phyloP scores from a whole-genome alignment of 2,797 vertebrate genomes.

The Geotria australis region DNA sequence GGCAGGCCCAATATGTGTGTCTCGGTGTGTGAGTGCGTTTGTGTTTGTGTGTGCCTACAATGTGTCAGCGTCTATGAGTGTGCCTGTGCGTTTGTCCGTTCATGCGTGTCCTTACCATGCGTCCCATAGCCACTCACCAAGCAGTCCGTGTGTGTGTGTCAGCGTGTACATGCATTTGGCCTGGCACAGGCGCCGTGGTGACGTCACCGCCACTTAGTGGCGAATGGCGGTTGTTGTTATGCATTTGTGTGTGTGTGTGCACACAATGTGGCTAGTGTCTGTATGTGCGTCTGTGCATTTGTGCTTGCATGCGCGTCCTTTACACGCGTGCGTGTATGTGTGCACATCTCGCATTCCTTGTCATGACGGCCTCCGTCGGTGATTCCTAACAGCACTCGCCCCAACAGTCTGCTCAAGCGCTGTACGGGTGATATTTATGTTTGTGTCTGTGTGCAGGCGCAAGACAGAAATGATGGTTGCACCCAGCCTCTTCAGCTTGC shows the following conservation, averaged over 20 bases:
- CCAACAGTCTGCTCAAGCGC: neutral
- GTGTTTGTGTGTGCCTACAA: neutral
- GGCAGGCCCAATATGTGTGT: too few relatives aligned
- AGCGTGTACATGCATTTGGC: too few relatives aligned
- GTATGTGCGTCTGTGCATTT: neutral
- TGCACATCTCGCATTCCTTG: neutral
- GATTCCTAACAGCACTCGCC: neutral
- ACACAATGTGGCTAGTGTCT: neutral
- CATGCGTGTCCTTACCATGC: neutral
- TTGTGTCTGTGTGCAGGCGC: slow-evolving; percentile 22
- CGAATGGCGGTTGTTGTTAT: too few relatives aligned
- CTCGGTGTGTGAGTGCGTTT: neutral
- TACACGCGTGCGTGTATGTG: neutral
- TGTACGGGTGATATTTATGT: neutral
- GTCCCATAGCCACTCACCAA: too few relatives aligned
- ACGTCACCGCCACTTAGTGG: too few relatives aligned
- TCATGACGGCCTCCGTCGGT: neutral
- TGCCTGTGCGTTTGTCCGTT: too few relatives aligned
- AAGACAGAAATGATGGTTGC: slow-evolving; percentile 87
- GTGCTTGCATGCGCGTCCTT: neutral
- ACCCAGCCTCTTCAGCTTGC: slow-evolving; percentile 65
- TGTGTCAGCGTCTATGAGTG: neutral
- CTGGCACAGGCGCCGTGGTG: too few relatives aligned
- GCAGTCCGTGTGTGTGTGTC: neutral
- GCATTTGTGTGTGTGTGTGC: neutral